phyloP scores from a whole-genome alignment of 2,113 vertebrate species.

The Ptychochromis oligacanthus region DNA sequence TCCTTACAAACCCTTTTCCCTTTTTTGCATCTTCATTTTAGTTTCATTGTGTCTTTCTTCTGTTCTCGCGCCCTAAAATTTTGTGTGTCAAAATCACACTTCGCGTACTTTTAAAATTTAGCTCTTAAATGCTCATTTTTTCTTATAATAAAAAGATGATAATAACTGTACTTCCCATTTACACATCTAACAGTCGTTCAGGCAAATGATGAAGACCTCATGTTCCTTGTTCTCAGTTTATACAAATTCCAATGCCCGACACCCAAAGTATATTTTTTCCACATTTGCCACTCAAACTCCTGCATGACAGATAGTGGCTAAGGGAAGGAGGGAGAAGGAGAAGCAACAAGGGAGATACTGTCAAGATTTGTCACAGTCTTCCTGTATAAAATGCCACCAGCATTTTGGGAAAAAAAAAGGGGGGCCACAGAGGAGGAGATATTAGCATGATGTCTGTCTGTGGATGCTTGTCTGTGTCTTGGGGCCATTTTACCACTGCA shows the following conservation, averaged over 20 bases:
- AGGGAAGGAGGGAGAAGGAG: slow-evolving; percentile 2
- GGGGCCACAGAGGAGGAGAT: slow-evolving; percentile 47
- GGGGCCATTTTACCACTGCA: slow-evolving; percentile 33
- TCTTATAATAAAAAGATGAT: background rate
- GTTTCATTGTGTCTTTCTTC: slow-evolving; percentile 4
- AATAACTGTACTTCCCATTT: background rate
- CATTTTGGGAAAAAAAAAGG: slow-evolving; percentile 41
- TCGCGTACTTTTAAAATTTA: background rate
- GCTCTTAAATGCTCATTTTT: background rate
- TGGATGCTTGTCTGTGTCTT: slow-evolving; percentile 34
- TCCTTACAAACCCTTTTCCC: slow-evolving; percentile 9
- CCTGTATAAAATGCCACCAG: slow-evolving; percentile 51
- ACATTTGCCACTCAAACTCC: slow-evolving; percentile 51
- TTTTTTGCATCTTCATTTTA: slow-evolving; percentile 7
- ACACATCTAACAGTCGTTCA: background rate
- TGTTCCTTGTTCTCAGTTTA: slow-evolving; percentile 29
- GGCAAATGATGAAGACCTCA: slow-evolving; percentile 42
- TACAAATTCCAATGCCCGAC: slow-evolving; percentile 47
- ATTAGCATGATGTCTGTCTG: slow-evolving; percentile 49
- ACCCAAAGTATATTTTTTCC: slow-evolving; percentile 50
- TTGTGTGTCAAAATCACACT: background rate
- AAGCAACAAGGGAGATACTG: slow-evolving; percentile 59
- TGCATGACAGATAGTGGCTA: slow-evolving; percentile 45
- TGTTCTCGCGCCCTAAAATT: background rate
- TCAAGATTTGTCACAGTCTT: slow-evolving; percentile 60